Percentiles rank a stretch among this genome's conserved stretches.
These are phyloP conservation scores for Aurelia sp. DNA, from an alignment of 30 jellyfish, hydroid and myxozoan genomes.

Conservation along the genomic window DNA sequence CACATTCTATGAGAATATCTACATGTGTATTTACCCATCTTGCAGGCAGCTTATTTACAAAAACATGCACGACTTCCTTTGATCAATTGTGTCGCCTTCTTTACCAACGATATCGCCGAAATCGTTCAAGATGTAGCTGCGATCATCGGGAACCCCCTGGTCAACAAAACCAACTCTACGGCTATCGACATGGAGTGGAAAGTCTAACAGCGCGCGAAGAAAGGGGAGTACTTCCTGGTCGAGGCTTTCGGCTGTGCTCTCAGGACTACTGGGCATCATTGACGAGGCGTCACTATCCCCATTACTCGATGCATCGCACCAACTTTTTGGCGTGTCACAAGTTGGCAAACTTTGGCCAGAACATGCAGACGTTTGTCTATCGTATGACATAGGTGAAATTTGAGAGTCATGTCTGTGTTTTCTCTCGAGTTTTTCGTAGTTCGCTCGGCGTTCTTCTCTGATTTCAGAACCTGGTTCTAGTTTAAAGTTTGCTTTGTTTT, in stretches of 20 bases:
- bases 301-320: constrained; percentile 66
- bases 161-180: constrained; percentile 35
- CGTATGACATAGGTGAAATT: constrained; percentile 26
- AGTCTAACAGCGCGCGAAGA: constrained; percentile 67
- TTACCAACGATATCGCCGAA: constrained; percentile 73
- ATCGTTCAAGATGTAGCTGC: constrained; percentile 61
- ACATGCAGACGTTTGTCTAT: constrained; percentile 51
- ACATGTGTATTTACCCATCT: constrained; percentile 7
- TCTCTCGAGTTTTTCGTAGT: constrained; percentile 2
- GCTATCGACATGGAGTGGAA: constrained; percentile 70
- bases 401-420: constrained; percentile 18
- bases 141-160: constrained; percentile 65
- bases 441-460: constrained; percentile 29
- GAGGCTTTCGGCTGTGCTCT: constrained; percentile 57
- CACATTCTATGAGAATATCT: background rate
- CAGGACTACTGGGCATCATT: constrained; percentile 81
- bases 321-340: constrained; percentile 62
- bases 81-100: constrained; percentile 35
- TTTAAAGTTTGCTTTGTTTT: constrained; percentile 23
- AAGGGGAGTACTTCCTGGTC: constrained; percentile 81
- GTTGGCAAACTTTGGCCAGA: constrained; percentile 55
- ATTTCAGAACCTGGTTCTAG: constrained; percentile 26
- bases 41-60: constrained; percentile 34
- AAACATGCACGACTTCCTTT: constrained; percentile 64
- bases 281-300: constrained; percentile 68